Evolutionary conservation across 2,888 invertebrate species (phyloP).

Genomic region (Netelia inedita): DNA sequence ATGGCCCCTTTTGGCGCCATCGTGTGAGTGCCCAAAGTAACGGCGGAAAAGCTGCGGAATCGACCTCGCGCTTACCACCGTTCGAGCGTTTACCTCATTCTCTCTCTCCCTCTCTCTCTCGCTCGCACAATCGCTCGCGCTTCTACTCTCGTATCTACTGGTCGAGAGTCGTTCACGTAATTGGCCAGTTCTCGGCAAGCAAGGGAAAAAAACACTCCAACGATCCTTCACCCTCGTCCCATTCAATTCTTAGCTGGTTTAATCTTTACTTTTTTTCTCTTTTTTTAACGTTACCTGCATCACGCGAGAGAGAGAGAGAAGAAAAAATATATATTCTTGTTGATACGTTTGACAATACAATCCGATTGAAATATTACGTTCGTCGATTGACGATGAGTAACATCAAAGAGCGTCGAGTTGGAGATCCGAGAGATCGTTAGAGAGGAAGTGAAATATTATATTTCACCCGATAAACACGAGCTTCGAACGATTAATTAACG

Average conservation of each 20-base stretch:
- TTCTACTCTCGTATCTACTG: conserved; percentile 35
- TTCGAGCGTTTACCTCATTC: conserved; percentile 42
- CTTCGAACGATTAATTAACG: too few relatives aligned
- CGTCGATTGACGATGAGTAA: too few relatives aligned
- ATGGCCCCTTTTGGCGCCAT: not conserved
- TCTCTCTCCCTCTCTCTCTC: conserved; percentile 16
- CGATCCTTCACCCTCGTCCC: conserved; percentile 61
- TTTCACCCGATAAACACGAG: too few relatives aligned
- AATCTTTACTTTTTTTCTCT: not conserved
- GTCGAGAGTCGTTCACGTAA: conserved; percentile 64
- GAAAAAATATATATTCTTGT: conserved; percentile 9
- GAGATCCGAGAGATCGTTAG: too few relatives aligned
- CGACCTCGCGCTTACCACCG: conserved; percentile 43
- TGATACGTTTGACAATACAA: not conserved
- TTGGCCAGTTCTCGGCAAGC: conserved; percentile 59
- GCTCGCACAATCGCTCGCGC: conserved; percentile 13
- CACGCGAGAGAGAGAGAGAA: conserved; percentile 1
- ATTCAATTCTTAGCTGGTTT: conserved; percentile 62
- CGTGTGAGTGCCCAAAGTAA: conserved; percentile 7
- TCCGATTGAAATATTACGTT: not conserved
- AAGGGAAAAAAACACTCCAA: conserved; percentile 41
- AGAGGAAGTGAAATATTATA: too few relatives aligned
- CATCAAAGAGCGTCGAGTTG: too few relatives aligned
- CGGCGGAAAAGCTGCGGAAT: conserved; percentile 25
- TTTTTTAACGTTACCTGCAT: conserved; percentile 48